These are phyloP conservation scores for Taxidea taxus DNA, from an alignment of 2,113 vertebrate species.

Conservation along the genomic window DNA sequence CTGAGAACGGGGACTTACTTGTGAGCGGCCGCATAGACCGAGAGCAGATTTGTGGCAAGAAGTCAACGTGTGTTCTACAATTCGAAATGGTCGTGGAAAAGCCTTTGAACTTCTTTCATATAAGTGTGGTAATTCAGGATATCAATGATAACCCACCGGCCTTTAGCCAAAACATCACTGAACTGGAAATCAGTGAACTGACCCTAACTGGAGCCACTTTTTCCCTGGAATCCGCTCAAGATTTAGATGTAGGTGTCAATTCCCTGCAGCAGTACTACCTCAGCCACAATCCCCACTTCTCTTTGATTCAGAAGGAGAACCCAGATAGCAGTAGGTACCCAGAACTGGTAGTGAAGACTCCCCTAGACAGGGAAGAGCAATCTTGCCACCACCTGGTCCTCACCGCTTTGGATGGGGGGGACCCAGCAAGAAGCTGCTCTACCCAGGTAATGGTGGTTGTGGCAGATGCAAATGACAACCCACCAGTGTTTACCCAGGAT, in stretches of 20 bases:
- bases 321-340: constrained; percentile 77
- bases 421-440: constrained; percentile 67
- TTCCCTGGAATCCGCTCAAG: constrained; percentile 51
- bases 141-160: constrained; percentile 78
- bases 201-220: constrained; percentile 72
- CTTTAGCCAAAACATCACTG: constrained; percentile 68
- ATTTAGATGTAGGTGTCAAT: constrained; percentile 75
- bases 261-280: constrained; percentile 80
- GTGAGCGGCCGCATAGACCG: constrained; percentile 78
- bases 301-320: constrained; percentile 69
- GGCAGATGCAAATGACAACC: constrained; percentile 85
- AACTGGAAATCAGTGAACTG: constrained; percentile 74
- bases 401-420: constrained; percentile 68
- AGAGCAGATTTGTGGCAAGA: constrained; percentile 79
- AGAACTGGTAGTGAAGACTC: constrained; percentile 68
- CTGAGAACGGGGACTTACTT: constrained; percentile 76
- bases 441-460: constrained; percentile 79
- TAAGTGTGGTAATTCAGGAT: constrained; percentile 73
- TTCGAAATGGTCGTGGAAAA: constrained; percentile 81
- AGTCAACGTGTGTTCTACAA: constrained; percentile 76
- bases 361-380: constrained; percentile 70
- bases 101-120: constrained; percentile 77
- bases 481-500: constrained; percentile 78
- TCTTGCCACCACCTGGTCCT: constrained; percentile 53
- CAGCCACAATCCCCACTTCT: constrained; percentile 70